A percentile compares a stretch with the other conserved stretches of the same genome.
These are phyloP conservation scores for Caenorhabditis parvicauda DNA, from an alignment of 2,888 invertebrate genomes.

Conservation along the genomic window DNA sequence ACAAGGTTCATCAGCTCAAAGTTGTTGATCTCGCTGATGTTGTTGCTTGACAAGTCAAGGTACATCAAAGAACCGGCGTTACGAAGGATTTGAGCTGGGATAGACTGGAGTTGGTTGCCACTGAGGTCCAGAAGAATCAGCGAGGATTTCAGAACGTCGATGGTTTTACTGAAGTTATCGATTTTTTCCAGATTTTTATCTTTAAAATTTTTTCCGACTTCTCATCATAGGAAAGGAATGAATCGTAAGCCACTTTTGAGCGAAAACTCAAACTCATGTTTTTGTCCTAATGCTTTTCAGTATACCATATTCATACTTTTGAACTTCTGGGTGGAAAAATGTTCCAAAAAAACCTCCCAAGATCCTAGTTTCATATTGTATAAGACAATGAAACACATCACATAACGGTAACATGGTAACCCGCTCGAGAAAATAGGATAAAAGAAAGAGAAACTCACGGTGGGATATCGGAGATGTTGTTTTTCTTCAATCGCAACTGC, in stretches of 20 bases:
- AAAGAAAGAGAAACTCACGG: constrained; percentile 23
- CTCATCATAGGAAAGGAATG: too few relatives aligned
- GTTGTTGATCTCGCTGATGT: constrained; percentile 71
- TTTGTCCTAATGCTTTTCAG: too few relatives aligned
- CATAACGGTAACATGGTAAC: too few relatives aligned
- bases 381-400: too few relatives aligned
- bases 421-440: too few relatives aligned
- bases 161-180: constrained; percentile 37
- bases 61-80: constrained; percentile 75
- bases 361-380: too few relatives aligned
- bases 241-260: too few relatives aligned
- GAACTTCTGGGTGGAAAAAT: too few relatives aligned
- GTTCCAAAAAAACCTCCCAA: too few relatives aligned
- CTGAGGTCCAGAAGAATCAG: constrained; percentile 80
- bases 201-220: too few relatives aligned
- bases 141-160: constrained; percentile 49
- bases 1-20: constrained; percentile 79
- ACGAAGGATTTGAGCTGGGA: constrained; percentile 81
- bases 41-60: constrained; percentile 77
- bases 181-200: neutral
- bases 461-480: constrained; percentile 47
- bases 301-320: too few relatives aligned
- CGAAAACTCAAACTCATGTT: too few relatives aligned
- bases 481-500: constrained; percentile 46
- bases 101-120: constrained; percentile 76